phyloP scores from a whole-genome alignment of 2,113 vertebrate genomes.

The Macaca fascicularis region DNA sequence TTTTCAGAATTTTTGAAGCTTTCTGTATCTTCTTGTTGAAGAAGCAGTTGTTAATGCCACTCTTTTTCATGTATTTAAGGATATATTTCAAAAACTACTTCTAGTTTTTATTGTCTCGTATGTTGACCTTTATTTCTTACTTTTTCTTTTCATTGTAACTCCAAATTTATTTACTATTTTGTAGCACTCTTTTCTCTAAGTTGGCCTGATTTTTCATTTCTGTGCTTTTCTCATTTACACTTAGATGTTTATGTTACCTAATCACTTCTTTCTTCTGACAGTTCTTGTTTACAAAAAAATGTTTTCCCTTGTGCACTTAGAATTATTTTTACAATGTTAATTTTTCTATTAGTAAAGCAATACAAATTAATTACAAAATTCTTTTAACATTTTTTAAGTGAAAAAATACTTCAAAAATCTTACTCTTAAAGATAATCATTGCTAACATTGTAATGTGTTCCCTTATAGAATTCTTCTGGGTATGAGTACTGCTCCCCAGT shows the following conservation, averaged over 20 bases:
- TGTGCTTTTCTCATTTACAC: neutral
- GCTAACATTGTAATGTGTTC: neutral
- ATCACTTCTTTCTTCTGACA: neutral
- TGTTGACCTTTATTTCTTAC: neutral
- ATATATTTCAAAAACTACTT: neutral
- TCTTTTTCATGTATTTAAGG: neutral
- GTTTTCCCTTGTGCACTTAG: neutral
- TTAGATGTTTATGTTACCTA: neutral
- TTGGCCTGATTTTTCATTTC: neutral
- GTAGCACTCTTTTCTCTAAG: neutral
- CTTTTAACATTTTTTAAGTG: neutral
- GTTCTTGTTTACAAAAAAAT: conserved; percentile 21
- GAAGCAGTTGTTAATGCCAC: neutral
- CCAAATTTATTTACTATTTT: neutral
- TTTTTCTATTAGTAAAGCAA: conserved; percentile 15
- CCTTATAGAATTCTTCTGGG: neutral
- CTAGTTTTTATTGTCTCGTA: neutral
- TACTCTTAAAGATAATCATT: neutral
- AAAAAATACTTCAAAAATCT: neutral
- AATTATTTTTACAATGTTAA: neutral
- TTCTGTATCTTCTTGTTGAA: neutral
- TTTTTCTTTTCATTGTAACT: neutral
- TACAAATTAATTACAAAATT: neutral
- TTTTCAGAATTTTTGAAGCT: neutral
- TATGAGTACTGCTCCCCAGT: neutral